These are phyloP conservation scores for Drosophila pallidifrons DNA, from an alignment of 1,140 invertebrate species.

Conservation along the genomic window DNA sequence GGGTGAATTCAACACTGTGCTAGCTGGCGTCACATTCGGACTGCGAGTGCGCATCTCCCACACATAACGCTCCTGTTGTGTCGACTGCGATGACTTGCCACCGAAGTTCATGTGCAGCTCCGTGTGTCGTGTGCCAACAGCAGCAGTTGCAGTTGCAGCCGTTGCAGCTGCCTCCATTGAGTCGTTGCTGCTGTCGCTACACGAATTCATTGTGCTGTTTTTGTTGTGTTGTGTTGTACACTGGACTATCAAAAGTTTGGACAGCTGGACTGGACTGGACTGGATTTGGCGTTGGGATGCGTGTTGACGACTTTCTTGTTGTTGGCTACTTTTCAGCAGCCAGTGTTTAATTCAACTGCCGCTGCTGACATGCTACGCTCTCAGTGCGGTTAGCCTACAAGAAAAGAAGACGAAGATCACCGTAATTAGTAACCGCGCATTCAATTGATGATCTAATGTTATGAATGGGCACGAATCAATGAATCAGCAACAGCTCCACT, in stretches of 20 bases:
- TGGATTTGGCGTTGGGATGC: slow-evolving; percentile 5
- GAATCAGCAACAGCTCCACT: slow-evolving; percentile 52
- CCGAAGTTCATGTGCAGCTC: slow-evolving; percentile 63
- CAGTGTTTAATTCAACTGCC: slow-evolving; percentile 49
- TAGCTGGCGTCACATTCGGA: slow-evolving; percentile 83
- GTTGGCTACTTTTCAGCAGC: slow-evolving; percentile 46
- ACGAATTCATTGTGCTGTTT: slow-evolving; percentile 61
- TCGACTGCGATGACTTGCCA: slow-evolving; percentile 18
- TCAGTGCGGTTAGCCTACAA: slow-evolving; percentile 34
- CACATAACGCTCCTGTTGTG: slow-evolving; percentile 77
- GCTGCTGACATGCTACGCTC: slow-evolving; percentile 65
- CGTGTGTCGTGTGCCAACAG: slow-evolving; percentile 2
- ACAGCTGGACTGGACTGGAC: background rate
- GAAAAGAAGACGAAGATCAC: too few species aligned
- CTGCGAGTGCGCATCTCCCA: slow-evolving; percentile 84
- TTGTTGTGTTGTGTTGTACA: background rate
- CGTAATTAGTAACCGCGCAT: too few species aligned
- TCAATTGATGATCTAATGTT: slow-evolving; percentile 58
- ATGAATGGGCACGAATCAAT: slow-evolving; percentile 19
- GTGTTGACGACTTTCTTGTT: background rate
- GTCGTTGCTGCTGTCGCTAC: slow-evolving; percentile 72
- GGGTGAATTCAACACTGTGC: slow-evolving; percentile 83
- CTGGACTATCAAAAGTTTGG: background rate
- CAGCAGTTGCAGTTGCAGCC: slow-evolving; percentile 32
- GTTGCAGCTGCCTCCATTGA: slow-evolving; percentile 44